Evolutionary conservation across 2,113 vertebrate genomes (phyloP), one percentile per base, ranked within the genome.

Genomic region (Platysternon megacephalum): DNA sequence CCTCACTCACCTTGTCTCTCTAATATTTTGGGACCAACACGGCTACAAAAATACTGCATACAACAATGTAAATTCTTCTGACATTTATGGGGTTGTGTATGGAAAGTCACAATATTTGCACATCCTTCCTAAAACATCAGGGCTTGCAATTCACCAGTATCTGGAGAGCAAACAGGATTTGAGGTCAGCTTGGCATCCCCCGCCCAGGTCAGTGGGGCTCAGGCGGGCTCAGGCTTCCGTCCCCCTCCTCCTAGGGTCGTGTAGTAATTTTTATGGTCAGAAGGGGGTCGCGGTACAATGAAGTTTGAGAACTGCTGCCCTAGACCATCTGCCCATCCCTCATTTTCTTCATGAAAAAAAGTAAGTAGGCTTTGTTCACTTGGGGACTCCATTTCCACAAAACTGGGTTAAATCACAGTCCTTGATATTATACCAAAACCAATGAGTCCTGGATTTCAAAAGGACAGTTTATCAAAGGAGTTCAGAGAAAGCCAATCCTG

Each of bases 101-200:
- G 92, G 83, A 74, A 91, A 94, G 49, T 58, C 88, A 26, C 46
- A 87, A 87, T 76, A 94, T 93, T 84, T 76, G 76, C 84, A 26
- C 87, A 55, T 24, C 26, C 84, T 83, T 92, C 81, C 91, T 76
- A 11, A 55, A 91, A 11, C 0, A 24, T 0, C 52, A 19, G 51
- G 55, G 88, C 79, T 97, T 90, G 87, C 29, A 74, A 56, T 24
- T 96, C 93, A 95, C 96, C 88, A 92, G 90, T 58, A 53, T 86
- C 42, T 61, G 56, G 52, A 84, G 79, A 89, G 39, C 1, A 51
- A 92, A 93, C 53, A 85, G n/a, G 53, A 32, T 4, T 76, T 91
- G 87, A 92, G 95, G 91, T 95, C 52, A 53, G 52, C 21, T 53
- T 53, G 52, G 52, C 52, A 53, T 22, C 52, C 21, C 19, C 52